A percentile compares a stretch with the other conserved stretches of the same genome.
These are phyloP conservation scores for Calosoma granatense DNA, from an alignment of 1,140 invertebrate species.

Conservation along the genomic window DNA sequence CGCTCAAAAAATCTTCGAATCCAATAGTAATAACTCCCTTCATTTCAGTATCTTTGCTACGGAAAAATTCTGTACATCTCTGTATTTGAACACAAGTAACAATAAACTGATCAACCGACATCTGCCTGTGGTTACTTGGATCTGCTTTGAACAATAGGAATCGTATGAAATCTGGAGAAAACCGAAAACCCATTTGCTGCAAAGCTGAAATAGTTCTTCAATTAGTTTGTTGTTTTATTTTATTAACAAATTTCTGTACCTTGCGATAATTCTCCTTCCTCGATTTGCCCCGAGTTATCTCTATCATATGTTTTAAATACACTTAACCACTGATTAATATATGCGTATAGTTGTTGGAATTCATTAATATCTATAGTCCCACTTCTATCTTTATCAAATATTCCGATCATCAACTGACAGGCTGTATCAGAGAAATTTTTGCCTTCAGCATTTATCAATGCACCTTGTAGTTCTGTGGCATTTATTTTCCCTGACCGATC, in stretches of 20 bases:
- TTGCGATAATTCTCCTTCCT: conserved; percentile 64
- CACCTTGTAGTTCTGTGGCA: conserved; percentile 64
- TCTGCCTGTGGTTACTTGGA: conserved; percentile 44
- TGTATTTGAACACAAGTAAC: conserved; percentile 80
- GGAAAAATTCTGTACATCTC: conserved; percentile 75
- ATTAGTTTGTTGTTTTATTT: conserved; percentile 6
- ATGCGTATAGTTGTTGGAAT: conserved; percentile 79
- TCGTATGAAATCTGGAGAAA: conserved; percentile 66
- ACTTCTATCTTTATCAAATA: conserved; percentile 78
- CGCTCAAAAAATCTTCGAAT: conserved; percentile 77
- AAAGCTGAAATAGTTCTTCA: conserved; percentile 48
- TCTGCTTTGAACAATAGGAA: conserved; percentile 62
- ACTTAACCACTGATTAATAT: conserved; percentile 78
- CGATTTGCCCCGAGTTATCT: conserved; percentile 74
- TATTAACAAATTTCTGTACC: conserved; percentile 37
- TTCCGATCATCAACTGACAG: conserved; percentile 83
- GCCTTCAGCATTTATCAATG: conserved; percentile 78
- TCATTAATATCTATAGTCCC: conserved; percentile 82
- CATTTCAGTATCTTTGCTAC: conserved; percentile 58
- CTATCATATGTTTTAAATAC: conserved; percentile 75
- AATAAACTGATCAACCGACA: conserved; percentile 82
- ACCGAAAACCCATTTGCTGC: conserved; percentile 79
- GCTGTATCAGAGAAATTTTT: conserved; percentile 74
- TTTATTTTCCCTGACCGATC: conserved; percentile 76
- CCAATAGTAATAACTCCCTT: conserved; percentile 65